A percentile compares a stretch with the other conserved stretches of the same genome.
These are phyloP conservation scores for Nasonia vitripennis DNA, from an alignment of 1,140 invertebrate genomes.

Conservation along the genomic window DNA sequence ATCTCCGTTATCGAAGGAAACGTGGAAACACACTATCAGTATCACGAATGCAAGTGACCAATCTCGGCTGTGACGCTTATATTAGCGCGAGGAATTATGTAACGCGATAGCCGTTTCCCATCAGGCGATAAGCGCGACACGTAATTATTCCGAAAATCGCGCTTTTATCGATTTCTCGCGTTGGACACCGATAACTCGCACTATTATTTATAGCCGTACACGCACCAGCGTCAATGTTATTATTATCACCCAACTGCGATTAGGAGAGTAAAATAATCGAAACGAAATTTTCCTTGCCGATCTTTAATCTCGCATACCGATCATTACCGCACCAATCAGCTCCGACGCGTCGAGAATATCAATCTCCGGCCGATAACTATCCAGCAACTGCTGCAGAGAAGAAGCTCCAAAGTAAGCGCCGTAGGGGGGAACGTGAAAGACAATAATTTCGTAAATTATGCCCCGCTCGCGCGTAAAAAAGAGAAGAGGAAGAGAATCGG, in stretches of 20 bases:
- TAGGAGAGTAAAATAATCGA: not conserved
- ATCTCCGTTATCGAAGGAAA: constrained; percentile 17
- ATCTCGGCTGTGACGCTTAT: not conserved
- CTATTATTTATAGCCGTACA: too few relatives aligned
- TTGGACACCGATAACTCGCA: too few relatives aligned
- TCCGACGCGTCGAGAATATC: not conserved
- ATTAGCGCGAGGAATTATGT: constrained; percentile 7
- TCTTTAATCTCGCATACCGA: not conserved
- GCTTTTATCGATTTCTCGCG: not conserved
- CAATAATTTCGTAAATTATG: constrained; percentile 48
- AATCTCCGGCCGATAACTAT: not conserved
- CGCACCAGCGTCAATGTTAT: too few relatives aligned
- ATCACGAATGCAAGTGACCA: not conserved
- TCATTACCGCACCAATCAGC: not conserved
- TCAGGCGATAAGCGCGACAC: not conserved
- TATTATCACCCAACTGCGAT: too few relatives aligned
- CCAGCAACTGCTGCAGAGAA: not conserved
- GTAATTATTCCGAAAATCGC: not conserved
- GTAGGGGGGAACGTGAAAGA: constrained; percentile 8
- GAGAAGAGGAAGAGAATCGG: not conserved
- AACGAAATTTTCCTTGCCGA: not conserved
- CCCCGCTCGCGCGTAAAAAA: constrained; percentile 2
- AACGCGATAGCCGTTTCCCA: not conserved
- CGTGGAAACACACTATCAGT: not conserved
- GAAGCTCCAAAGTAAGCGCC: not conserved